Percentiles rank a stretch among this genome's conserved stretches.
Conservation (phyloP, 2,113 vertebrate species). For the Triplophysa siluroides region DNA sequence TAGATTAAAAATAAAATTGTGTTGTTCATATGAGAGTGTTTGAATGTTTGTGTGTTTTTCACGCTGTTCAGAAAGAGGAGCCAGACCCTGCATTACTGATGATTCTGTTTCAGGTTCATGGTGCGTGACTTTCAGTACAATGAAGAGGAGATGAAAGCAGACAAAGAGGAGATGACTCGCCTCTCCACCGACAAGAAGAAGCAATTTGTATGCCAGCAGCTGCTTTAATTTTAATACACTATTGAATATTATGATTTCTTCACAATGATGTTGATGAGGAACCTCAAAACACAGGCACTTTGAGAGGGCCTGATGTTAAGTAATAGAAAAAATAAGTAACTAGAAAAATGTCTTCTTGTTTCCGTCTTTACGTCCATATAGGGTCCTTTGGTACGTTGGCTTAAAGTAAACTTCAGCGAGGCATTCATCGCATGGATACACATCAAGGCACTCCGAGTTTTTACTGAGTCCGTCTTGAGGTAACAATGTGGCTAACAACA, state of each 20-base stretch:
- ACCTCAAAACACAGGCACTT: constrained; percentile 14
- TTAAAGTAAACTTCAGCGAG: constrained; percentile 99
- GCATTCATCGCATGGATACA: constrained; percentile 98
- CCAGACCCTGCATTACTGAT: neutral
- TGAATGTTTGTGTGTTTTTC: neutral
- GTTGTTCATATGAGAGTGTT: neutral
- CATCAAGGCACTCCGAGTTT: constrained; percentile 93
- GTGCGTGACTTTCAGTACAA: constrained; percentile 98
- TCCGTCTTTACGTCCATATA: constrained; percentile 59
- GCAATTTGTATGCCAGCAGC: constrained; percentile 84
- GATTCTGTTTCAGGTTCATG: constrained; percentile 77
- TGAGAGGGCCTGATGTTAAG: neutral
- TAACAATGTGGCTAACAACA: constrained; percentile 59
- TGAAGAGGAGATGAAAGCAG: constrained; percentile 96
- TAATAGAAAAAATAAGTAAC: neutral
- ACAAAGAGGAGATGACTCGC: constrained; percentile 96
- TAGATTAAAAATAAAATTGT: neutral
- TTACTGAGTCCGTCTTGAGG: constrained; percentile 97
- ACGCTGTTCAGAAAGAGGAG: neutral
- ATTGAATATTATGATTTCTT: constrained; percentile 15
- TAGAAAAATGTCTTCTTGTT: neutral
- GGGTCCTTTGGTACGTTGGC: constrained; percentile 95
- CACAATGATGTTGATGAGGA: constrained; percentile 24
- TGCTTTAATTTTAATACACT: neutral
- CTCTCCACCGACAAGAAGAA: constrained; percentile 98